A percentile compares a stretch with the other conserved stretches of the same genome.
These are phyloP conservation scores for Acleris cristana DNA, from an alignment of 2,888 invertebrate genomes.

Conservation along the genomic window DNA sequence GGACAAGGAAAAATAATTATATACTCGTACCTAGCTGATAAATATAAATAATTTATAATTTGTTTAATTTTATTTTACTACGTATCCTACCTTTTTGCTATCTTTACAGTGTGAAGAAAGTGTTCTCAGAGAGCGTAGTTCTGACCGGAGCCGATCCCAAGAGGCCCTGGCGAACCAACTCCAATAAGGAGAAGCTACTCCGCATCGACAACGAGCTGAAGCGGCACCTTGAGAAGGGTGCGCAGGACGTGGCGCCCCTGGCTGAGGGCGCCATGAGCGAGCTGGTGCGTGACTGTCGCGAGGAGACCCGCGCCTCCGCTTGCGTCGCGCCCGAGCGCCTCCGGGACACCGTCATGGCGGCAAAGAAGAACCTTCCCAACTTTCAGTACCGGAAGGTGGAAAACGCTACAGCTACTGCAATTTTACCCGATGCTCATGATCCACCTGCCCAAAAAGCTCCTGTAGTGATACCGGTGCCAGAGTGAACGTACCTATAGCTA, in stretches of 20 bases:
- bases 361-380: constrained; percentile 67
- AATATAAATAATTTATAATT: background rate
- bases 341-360: constrained; percentile 65
- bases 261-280: constrained; percentile 60
- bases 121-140: constrained; percentile 41
- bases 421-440: constrained; percentile 60
- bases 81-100: no score
- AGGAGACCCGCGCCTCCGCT: constrained; percentile 47
- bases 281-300: constrained; percentile 60
- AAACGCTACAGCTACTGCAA: constrained; percentile 68
- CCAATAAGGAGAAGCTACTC: constrained; percentile 66
- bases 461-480: background rate
- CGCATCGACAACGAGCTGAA: constrained; percentile 69
- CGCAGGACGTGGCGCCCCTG: constrained; percentile 57
- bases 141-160: constrained; percentile 57
- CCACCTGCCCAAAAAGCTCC: constrained; percentile 23
- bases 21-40: no score
- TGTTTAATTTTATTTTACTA: no score
- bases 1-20: no score
- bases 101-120: constrained; percentile 56
- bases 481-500: no score
- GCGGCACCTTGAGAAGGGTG: constrained; percentile 61
- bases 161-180: constrained; percentile 72
- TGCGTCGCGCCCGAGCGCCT: constrained; percentile 55
- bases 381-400: constrained; percentile 67